Percentiles rank a stretch among this genome's conserved stretches.
Conservation (phyloP, 2,113 vertebrate species). For the Xenus cinereus region DNA sequence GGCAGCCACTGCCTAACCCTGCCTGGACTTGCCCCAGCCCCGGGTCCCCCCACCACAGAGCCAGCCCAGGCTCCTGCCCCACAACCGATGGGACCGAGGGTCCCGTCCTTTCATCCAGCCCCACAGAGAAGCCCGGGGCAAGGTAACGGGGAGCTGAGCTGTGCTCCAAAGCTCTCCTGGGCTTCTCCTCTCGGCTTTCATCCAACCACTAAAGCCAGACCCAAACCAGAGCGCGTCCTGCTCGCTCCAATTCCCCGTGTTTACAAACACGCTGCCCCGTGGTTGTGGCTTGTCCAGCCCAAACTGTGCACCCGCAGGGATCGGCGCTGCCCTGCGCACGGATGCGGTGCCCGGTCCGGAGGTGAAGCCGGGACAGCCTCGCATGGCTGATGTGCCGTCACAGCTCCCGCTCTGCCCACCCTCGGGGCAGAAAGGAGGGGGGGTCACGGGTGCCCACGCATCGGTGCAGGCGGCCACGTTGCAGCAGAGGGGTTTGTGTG, state of each 20-base stretch:
- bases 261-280: fast-evolving
- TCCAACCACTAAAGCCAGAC: background rate
- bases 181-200: background rate
- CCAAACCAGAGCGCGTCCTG: background rate
- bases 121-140: background rate
- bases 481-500: background rate
- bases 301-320: background rate
- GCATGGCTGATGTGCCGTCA: fast-evolving
- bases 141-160: background rate
- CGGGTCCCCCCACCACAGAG: fast-evolving
- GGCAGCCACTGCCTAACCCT: background rate
- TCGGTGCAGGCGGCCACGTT: fast-evolving
- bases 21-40: background rate
- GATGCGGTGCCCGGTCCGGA: fast-evolving
- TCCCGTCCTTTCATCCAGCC: background rate
- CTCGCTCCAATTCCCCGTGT: fast-evolving
- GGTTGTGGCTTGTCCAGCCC: background rate
- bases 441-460: background rate
- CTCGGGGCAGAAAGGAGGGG: fast-evolving
- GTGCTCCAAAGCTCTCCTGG: background rate
- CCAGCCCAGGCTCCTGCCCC: background rate
- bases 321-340: fast-evolving
- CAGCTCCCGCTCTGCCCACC: background rate
- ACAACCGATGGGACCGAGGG: fast-evolving
- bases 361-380: fast-evolving